phyloP scores from a whole-genome alignment of 2,888 invertebrate species.

The Emmelina monodactyla region DNA sequence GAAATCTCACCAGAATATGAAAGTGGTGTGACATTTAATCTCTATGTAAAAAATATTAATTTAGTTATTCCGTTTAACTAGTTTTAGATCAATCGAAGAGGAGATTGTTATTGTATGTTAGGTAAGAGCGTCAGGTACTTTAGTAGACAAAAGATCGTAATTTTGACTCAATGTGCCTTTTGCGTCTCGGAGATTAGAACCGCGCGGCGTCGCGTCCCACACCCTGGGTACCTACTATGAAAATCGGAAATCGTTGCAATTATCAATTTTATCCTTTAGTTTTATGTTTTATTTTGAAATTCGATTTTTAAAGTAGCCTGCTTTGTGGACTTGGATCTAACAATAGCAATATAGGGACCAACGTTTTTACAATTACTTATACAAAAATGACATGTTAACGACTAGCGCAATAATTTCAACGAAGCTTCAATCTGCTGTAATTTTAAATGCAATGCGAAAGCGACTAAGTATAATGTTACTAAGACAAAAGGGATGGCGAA shows the following conservation, averaged over 20 bases:
- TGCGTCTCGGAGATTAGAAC: conserved; percentile 52
- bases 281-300: too few relatives aligned
- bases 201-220: conserved; percentile 43
- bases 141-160: conserved; percentile 38
- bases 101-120: conserved; percentile 12
- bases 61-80: conserved; percentile 45
- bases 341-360: conserved; percentile 66
- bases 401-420: conserved; percentile 40
- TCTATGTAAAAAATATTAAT: conserved; percentile 32
- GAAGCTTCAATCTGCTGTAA: too few relatives aligned
- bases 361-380: conserved; percentile 64
- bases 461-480: too few relatives aligned
- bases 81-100: conserved; percentile 46
- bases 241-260: conserved; percentile 17
- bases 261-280: too few relatives aligned
- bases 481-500: too few relatives aligned
- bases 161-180: conserved; percentile 64
- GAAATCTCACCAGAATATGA: conserved; percentile 33
- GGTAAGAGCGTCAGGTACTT: conserved; percentile 29
- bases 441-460: too few relatives aligned
- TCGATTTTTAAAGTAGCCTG: too few relatives aligned
- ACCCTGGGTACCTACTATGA: conserved; percentile 25
- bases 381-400: too few relatives aligned
- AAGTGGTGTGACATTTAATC: conserved; percentile 55
- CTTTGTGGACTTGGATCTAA: too few relatives aligned